Conservation (phyloP, 2,888 invertebrate species). For the Eupithecia subfuscata region DNA sequence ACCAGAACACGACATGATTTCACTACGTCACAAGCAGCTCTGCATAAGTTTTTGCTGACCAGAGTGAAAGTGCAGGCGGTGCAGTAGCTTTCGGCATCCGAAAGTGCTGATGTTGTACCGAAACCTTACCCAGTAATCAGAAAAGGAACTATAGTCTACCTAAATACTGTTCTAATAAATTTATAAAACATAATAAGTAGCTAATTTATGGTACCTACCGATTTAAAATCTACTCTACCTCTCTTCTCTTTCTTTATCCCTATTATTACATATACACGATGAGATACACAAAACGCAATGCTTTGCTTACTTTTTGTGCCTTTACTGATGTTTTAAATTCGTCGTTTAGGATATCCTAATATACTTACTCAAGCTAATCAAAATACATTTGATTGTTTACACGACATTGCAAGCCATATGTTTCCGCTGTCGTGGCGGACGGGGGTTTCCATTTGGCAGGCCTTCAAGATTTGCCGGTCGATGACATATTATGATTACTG, state of each 20-base stretch:
- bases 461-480: constrained; percentile 56
- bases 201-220: background rate
- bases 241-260: background rate
- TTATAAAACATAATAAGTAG: no score
- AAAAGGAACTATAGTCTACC: no score
- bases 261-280: background rate
- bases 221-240: background rate
- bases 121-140: no score
- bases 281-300: background rate
- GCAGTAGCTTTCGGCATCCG: no score
- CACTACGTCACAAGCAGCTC: no score
- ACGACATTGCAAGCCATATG: constrained; percentile 53
- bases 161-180: no score
- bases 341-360: constrained; percentile 40
- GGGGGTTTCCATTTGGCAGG: constrained; percentile 55
- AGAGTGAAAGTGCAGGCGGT: no score
- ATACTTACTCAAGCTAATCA: constrained; percentile 40
- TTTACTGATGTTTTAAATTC: background rate
- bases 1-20: no score
- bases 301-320: background rate
- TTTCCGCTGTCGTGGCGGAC: constrained; percentile 50
- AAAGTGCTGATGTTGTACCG: no score
- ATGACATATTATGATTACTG: constrained; percentile 49
- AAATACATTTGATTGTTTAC: constrained; percentile 49
- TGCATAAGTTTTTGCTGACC: no score